phyloP scores from a whole-genome alignment of 64 coral and sea anemone species.

The Stichodactyla mertensii region DNA sequence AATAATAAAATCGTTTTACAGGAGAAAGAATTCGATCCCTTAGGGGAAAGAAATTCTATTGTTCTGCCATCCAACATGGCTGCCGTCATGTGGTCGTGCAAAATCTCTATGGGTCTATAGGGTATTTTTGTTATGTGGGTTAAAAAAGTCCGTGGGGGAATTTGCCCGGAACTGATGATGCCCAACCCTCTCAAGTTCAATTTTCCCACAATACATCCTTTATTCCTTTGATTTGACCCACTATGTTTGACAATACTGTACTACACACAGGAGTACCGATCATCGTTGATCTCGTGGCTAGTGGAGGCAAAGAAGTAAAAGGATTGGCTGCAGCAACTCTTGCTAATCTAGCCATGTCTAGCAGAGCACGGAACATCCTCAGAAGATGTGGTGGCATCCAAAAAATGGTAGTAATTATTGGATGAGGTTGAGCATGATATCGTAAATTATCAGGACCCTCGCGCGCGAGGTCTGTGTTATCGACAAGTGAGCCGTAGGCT shows the following conservation, averaged over 20 bases:
- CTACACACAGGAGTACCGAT: slow-evolving; percentile 44
- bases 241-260: neutral
- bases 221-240: neutral
- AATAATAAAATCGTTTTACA: too few relatives aligned
- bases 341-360: slow-evolving; percentile 75
- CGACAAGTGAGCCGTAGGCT: too few relatives aligned
- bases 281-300: slow-evolving; percentile 57
- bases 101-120: neutral
- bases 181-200: too few relatives aligned
- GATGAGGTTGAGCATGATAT: too few relatives aligned
- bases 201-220: neutral
- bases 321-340: slow-evolving; percentile 72
- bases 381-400: slow-evolving; percentile 71
- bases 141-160: too few relatives aligned
- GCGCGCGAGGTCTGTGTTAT: too few relatives aligned
- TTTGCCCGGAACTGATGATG: too few relatives aligned
- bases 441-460: too few relatives aligned
- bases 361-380: slow-evolving; percentile 74
- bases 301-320: slow-evolving; percentile 60
- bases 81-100: too few relatives aligned
- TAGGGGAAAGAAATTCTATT: neutral
- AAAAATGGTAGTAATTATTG: slow-evolving; percentile 50
- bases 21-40: neutral
- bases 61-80: too few relatives aligned
- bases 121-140: neutral